Evolutionary conservation across 2,113 vertebrate species (phyloP).

Genomic region (Cercocebus atys): DNA sequence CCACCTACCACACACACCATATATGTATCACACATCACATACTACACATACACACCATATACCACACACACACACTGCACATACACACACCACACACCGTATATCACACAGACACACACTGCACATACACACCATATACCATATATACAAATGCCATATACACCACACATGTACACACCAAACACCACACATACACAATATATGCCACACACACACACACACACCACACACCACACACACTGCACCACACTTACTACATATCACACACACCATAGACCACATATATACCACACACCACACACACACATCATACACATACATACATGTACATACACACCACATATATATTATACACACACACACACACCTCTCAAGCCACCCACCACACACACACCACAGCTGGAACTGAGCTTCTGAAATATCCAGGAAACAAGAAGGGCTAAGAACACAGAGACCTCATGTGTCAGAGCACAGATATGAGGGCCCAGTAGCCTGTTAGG

Average conservation of each 20-base stretch:
- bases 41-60: not conserved
- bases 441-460: not conserved
- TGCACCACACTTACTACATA: too few relatives aligned
- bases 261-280: too few relatives aligned
- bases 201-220: too few relatives aligned
- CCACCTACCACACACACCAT: too few relatives aligned
- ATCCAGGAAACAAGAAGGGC: not conserved
- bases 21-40: not conserved
- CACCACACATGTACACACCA: not conserved
- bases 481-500: not conserved
- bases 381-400: not conserved
- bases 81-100: not conserved
- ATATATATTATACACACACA: too few relatives aligned
- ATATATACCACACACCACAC: not conserved
- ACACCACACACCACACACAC: too few relatives aligned
- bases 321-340: not conserved
- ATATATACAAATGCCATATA: too few relatives aligned
- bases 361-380: too few relatives aligned
- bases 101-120: not conserved
- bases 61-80: not conserved
- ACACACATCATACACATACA: not conserved
- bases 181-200: too few relatives aligned
- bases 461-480: not conserved
- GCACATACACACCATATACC: too few relatives aligned
- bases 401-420: slow-evolving; percentile 3